Percentiles rank a stretch among this genome's conserved stretches.
phyloP scores from a whole-genome alignment of 2,113 vertebrate species.

The Orientallactaga bullata region DNA sequence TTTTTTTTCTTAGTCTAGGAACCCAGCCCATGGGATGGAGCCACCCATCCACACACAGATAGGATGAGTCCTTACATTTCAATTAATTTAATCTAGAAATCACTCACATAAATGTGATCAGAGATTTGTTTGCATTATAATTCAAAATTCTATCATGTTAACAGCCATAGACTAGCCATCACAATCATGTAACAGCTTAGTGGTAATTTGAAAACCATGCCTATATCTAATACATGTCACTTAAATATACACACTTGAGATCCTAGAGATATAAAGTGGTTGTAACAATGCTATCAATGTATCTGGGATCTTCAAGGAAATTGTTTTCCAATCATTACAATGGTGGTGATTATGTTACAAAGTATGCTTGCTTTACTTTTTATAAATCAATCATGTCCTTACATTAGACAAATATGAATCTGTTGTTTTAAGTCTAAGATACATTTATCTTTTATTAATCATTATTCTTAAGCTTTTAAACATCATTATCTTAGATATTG shows the following conservation, averaged over 20 bases:
- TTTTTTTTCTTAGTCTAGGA: too few species aligned
- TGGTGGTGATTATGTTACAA: not conserved
- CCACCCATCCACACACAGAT: too few species aligned
- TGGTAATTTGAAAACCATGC: not conserved
- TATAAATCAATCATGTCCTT: not conserved
- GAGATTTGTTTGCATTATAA: too few species aligned
- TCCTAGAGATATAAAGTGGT: not conserved
- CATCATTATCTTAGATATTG: not conserved
- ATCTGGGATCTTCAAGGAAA: not conserved
- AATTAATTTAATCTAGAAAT: too few species aligned
- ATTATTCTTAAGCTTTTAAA: slow-evolving; percentile 1
- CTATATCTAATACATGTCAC: not conserved
- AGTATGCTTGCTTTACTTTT: not conserved
- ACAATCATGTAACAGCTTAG: not conserved
- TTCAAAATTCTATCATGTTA: too few species aligned
- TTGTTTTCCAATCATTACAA: slow-evolving; percentile 16
- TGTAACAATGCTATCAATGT: not conserved
- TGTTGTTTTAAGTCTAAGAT: not conserved
- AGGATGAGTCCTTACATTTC: too few species aligned
- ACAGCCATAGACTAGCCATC: too few species aligned
- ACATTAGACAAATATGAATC: not conserved
- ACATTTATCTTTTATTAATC: not conserved
- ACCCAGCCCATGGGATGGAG: too few species aligned
- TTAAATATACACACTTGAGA: slow-evolving; percentile 18
- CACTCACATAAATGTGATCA: too few species aligned